Conservation (phyloP, 2,113 vertebrate genomes). For the Gobiocypris rarus region DNA sequence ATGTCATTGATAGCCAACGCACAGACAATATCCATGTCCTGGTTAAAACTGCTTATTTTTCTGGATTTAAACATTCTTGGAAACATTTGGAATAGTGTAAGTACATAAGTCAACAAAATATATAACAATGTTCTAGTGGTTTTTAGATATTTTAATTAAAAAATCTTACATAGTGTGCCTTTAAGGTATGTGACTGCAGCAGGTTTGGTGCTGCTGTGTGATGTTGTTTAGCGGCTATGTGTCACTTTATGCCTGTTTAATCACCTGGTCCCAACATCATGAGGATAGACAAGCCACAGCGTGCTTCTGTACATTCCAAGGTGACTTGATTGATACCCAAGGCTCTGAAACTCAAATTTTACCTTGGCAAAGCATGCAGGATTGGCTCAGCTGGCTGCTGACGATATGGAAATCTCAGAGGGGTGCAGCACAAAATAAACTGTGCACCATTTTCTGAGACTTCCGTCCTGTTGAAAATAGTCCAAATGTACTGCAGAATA, state of each 20-base stretch:
- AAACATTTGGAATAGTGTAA: too few relatives aligned
- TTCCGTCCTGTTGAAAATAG: constrained; percentile 52
- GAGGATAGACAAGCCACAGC: not conserved
- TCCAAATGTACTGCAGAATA: constrained; percentile 38
- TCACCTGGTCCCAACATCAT: not conserved
- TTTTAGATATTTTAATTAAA: too few relatives aligned
- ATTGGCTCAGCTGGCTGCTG: constrained; percentile 23
- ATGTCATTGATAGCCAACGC: too few relatives aligned
- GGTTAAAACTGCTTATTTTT: too few relatives aligned
- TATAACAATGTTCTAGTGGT: too few relatives aligned
- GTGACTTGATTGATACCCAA: not conserved
- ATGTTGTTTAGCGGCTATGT: not conserved
- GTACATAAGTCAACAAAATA: too few relatives aligned
- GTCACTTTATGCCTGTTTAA: not conserved
- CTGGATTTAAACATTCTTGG: too few relatives aligned
- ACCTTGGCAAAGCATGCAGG: constrained; percentile 20
- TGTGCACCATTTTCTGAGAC: constrained; percentile 61
- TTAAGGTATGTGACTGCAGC: not conserved
- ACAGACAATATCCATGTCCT: too few relatives aligned
- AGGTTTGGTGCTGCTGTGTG: not conserved
- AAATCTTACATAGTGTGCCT: too few relatives aligned
- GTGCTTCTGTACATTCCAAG: not conserved
- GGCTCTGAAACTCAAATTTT: constrained; percentile 49
- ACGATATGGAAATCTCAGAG: constrained; percentile 31
- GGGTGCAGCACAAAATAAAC: constrained; percentile 63